Base-by-base conservation (phyloP, 2,113 vertebrate genomes). In the Trichomycterus rosablanca region DNA sequence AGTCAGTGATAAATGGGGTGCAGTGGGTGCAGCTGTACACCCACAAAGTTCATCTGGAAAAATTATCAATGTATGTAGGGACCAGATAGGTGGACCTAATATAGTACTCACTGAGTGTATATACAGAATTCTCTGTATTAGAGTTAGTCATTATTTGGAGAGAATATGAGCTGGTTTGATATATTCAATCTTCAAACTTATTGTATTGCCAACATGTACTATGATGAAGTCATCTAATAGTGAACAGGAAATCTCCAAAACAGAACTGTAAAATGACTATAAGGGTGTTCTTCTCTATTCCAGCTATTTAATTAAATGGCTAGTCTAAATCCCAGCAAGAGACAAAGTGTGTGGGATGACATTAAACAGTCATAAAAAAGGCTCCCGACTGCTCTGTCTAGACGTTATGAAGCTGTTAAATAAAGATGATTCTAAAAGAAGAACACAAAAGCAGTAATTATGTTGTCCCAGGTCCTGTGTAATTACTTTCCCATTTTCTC, bases 311-410 rank as follows among this genome's bases (percentile, higher is more conserved):
- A 45, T 39, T 37, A 45, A 23, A 58, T 39, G 50, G 46, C 59
- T 35, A 52, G 40, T 49, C 19, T 49, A 61, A 55, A 28, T 30
- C 57, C 15, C 16, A 28, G 48, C 59, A 48, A 64, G 51, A 30
- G 45, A 57, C 51, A 52, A 60, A 39, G 63, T 54, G 32, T 24
- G 49, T 68, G 61, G 56, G 66, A 44, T 45, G 62, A 49, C 55
- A 57, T 68, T 64, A 68, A 46, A 49, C 57, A 51, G 48, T 51
- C 37, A 37, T 59, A 59, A 70, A 64, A 65, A 24, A 39, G 37
- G 56, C 52, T 43, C 49, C 42, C 66, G 60, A 53, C 7, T 26
- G 26, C 34, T 14, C 28, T 4, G 63, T 66, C 63, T 66, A 71
- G 63, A 71, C 69, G 3, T 66, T n/a, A 8, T 45, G 20, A 23